Evolutionary conservation across 1,140 invertebrate genomes (phyloP), one percentile per base, ranked within the genome.

Genomic region (Temnothorax curvispinosus): DNA sequence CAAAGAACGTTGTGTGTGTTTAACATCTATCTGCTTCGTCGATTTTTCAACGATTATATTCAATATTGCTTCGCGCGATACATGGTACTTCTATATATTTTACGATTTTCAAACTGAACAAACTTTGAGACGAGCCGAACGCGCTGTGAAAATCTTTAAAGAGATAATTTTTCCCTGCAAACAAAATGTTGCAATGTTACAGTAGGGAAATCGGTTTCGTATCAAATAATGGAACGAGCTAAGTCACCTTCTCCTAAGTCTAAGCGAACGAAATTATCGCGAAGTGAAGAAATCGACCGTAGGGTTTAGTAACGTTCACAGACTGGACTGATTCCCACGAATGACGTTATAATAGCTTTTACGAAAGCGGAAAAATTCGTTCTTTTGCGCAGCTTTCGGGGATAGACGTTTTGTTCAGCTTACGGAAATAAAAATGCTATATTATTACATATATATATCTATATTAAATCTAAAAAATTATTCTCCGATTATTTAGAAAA

Each of bases 271-370:
- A 88, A 88, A 88, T 88, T 86, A 88, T 88, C 82, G 65, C 47
- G 27, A 41, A 65, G 52, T 84, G 86, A 89, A 60, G 86, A 89
- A 89, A 89, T 72, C 72, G 62, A 21, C 60, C 52, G 32, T 62
- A 67, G 71, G 62, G 54, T 85, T 85, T 84, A 78, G 86, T 85
- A 87, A 87, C 85, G 72, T 50, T 81, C 69, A 15, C 56, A 64
- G 47, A 65, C 69, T 52, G 75, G 75, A 86, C 69, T 62, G 84
- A 81, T 88, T 88, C 87, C 85, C 87, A 88, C 87, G 87, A 80
- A 82, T 81, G 69, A 80, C 58, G 85, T 86, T 75, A 65, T 75
- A 88, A 88, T 86, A 18, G 72, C 75, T 81, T 80, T 88, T 81
- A 75, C 76, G 67, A 87, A 86, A 80, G 75, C 60, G 69, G 54